A percentile compares a stretch with the other conserved stretches of the same genome.
Conservation (phyloP, 2,797 vertebrate species). For the Fistularia commersonii region DNA sequence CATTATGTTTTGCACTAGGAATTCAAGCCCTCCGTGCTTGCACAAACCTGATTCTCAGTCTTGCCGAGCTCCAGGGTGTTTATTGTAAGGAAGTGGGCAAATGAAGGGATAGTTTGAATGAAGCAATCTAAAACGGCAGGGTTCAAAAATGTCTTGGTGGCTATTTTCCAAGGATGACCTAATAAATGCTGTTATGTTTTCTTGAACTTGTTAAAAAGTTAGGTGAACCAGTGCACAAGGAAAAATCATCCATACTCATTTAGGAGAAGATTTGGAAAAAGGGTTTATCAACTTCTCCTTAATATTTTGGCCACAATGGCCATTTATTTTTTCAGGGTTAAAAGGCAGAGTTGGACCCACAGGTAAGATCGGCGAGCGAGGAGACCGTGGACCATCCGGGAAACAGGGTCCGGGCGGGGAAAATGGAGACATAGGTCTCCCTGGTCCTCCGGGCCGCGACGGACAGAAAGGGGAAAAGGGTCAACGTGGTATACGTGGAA, state of each 20-base stretch:
- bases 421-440: conserved; percentile 76
- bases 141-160: conserved; percentile 21
- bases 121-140: conserved; percentile 3
- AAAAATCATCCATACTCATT: no score
- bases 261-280: no score
- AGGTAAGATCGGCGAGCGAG: conserved; percentile 85
- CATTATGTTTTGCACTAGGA: conserved; percentile 33
- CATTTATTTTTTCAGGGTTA: conserved; percentile 84
- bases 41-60: conserved; percentile 9
- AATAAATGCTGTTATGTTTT: conserved; percentile 23
- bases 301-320: not conserved
- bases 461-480: conserved; percentile 89
- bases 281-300: no score
- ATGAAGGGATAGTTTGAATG: conserved; percentile 5
- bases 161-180: conserved; percentile 27
- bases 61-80: conserved; percentile 20
- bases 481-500: conserved; percentile 78
- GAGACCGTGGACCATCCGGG: conserved; percentile 85
- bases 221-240: conserved; percentile 3
- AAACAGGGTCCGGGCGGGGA: conserved; percentile 88
- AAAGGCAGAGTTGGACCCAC: conserved; percentile 87
- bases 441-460: conserved; percentile 74
- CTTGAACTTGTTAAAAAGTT: conserved; percentile 8
- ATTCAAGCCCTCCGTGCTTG: conserved; percentile 21
- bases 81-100: conserved; percentile 1